Base-by-base conservation (phyloP, 2,113 vertebrate species). In the Hippocampus zosterae region DNA sequence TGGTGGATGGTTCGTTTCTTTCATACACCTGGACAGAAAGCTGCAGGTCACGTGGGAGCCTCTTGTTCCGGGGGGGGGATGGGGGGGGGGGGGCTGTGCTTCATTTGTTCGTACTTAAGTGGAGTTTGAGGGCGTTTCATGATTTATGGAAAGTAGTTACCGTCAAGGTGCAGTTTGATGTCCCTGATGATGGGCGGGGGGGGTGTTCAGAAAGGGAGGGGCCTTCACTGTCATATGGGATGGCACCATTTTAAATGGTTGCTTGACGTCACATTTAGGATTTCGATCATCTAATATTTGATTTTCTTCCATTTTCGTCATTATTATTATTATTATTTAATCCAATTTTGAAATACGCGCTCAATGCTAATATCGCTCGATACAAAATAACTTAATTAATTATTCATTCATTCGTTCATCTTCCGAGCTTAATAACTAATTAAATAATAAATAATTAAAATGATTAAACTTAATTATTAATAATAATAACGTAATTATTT, bases 1-100 rank as follows among this genome's bases (percentile, higher is more conserved):
- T 93, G 92, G 92, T 87, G 80, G 87, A 86, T 73, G 7, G 65
- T 90, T 87, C 73, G 81, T 81, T 88, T 88, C 87, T 90, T 90
- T 90, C 77, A 84, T 85, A 85, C 76, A 86, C 80, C 81, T 89
- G 86, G 91, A 88, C 33, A 37, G 33, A 37, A 84, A 87, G 85
- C 84, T 84, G 78, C 78, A 11, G 76, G 87, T 89, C 86, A 87
- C 86, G 75, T 89, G 85, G 82, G 76, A 40, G 70, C 72, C 60
- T 59, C 68, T 69, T 64, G 79, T 9, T 81, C 71, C 60, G 67
- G 40, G 57, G 75, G 72, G 33, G 63, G 81, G 3, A 0, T 3
- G 29, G 29, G 27, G 25, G 44, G 59, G 76, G 60, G 29, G 29
- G 3, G 29, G 33, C 33, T 37, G 5, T 37, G 33, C 33, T 37